A percentile compares a stretch with the other conserved stretches of the same genome.
Evolutionary conservation across 2,113 vertebrate genomes (phyloP).

Genomic region (Myotis yumanensis): DNA sequence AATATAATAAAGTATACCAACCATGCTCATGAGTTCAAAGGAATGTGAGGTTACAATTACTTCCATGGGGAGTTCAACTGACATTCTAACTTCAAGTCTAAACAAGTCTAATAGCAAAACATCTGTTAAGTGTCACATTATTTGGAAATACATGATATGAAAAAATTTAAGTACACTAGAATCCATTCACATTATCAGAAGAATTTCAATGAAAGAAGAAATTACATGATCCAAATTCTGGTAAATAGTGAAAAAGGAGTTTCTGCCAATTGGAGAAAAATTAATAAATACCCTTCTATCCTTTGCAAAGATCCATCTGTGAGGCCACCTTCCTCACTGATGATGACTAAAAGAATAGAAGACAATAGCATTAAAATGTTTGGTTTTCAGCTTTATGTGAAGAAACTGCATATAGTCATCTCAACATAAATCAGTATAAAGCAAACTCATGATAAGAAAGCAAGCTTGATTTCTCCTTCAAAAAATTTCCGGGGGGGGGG

Average conservation of each 20-base stretch:
- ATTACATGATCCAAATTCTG: not conserved
- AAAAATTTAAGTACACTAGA: conserved; percentile 16
- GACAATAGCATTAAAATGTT: not conserved
- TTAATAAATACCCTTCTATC: not conserved
- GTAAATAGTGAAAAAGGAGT: not conserved
- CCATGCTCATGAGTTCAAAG: not conserved
- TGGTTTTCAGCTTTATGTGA: not conserved
- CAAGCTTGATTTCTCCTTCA: conserved; percentile 29
- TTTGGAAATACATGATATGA: conserved; percentile 25
- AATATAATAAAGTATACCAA: conserved; percentile 3
- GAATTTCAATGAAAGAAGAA: conserved; percentile 22
- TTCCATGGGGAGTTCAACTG: not conserved
- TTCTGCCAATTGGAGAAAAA: conserved; percentile 23
- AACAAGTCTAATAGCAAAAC: not conserved
- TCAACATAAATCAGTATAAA: conserved; percentile 1
- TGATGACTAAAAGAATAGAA: not conserved
- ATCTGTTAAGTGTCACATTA: not conserved
- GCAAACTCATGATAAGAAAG: not conserved
- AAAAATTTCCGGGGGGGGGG: not conserved
- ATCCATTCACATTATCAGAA: not conserved
- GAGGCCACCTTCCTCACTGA: not conserved
- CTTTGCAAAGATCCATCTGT: not conserved
- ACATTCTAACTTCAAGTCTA: not conserved
- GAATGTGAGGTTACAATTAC: not conserved
- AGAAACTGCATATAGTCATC: not conserved